Base-by-base conservation (phyloP, 2,113 vertebrate species). In the Rafetus swinhoei region DNA sequence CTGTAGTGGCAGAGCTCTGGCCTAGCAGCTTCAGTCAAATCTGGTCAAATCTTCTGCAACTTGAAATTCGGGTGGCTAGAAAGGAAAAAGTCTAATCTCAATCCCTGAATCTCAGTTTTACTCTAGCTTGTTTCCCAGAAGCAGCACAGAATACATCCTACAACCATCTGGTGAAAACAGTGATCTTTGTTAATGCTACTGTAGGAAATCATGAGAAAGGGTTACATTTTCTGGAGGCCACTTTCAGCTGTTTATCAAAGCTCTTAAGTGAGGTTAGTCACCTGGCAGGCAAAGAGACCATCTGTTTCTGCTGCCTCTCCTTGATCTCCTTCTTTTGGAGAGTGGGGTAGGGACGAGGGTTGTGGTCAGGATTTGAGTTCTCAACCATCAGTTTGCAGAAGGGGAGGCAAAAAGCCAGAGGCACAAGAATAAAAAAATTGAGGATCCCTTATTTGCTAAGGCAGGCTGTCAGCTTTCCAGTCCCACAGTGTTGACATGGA, bases 171-270 rank as follows among this genome's bases (percentile, higher is more conserved):
- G 85, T 90, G 90, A 95, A 92, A 89, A 93, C 10, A 45, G 81
- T 57, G 55, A 11, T 87, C 0, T 0, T 56, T 79, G 59, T 57
- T 96, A 93, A 96, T 86, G 94, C 94, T 96, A 81, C 85, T 52
- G 85, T 96, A 96, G 96, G 97, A 96, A 97, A 89, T 69, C 32
- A 90, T 53, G 59, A 97, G 93, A 39, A 96, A 94, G 95, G 94
- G 96, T 97, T 97, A 95, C 93, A 96, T 88, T 93, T 96, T 59
- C 50, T 79, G 89, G 92, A 91, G 92, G 92, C 89, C 92, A 90
- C 93, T 27, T 1, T 74, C 50, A 92, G 90, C 80, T 93, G 84
- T 90, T 92, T 72, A 54, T 14, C 9, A 59, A 92, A 89, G 0
- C 84, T 88, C 83, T 95, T 95, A 92, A 88, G 82, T 86, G 27